Conservation (phyloP, 2,888 invertebrate species). For the Amiota communis region DNA sequence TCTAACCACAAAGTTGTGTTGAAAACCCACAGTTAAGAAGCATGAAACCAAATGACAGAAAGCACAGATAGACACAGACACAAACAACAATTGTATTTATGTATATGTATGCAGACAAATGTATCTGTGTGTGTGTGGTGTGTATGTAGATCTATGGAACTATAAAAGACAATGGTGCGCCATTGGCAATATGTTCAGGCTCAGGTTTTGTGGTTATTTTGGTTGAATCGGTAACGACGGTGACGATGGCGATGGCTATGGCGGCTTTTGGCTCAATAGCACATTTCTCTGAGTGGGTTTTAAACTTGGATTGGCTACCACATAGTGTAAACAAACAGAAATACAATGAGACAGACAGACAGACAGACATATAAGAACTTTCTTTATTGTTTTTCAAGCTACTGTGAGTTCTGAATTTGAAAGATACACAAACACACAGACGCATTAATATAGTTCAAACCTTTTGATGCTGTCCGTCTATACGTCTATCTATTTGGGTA, state of each 20-base stretch:
- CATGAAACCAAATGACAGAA: conserved; percentile 48
- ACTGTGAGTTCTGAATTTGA: too few species aligned
- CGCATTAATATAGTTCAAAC: conserved; percentile 33
- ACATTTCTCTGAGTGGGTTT: conserved; percentile 19
- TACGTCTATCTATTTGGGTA: too few species aligned
- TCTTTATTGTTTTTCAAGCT: conserved; percentile 20
- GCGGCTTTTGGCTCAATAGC: conserved; percentile 15
- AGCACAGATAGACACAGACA: not conserved
- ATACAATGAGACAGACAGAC: not conserved
- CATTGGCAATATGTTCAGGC: conserved; percentile 39
- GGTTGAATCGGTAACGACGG: not conserved
- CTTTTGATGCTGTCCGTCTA: not conserved
- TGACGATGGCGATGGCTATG: not conserved
- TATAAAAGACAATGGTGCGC: conserved; percentile 61
- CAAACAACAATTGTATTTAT: not conserved
- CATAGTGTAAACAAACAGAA: not conserved
- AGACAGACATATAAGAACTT: conserved; percentile 7
- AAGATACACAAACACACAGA: conserved; percentile 7
- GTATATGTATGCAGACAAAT: not conserved
- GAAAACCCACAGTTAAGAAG: conserved; percentile 22
- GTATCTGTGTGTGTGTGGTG: not conserved
- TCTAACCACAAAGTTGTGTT: conserved; percentile 17
- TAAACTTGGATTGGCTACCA: not conserved
- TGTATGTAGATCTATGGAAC: conserved; percentile 46
- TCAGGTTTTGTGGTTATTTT: conserved; percentile 51